Conservation (phyloP, 2,797 vertebrate species). For the Chrysolophus pictus region DNA sequence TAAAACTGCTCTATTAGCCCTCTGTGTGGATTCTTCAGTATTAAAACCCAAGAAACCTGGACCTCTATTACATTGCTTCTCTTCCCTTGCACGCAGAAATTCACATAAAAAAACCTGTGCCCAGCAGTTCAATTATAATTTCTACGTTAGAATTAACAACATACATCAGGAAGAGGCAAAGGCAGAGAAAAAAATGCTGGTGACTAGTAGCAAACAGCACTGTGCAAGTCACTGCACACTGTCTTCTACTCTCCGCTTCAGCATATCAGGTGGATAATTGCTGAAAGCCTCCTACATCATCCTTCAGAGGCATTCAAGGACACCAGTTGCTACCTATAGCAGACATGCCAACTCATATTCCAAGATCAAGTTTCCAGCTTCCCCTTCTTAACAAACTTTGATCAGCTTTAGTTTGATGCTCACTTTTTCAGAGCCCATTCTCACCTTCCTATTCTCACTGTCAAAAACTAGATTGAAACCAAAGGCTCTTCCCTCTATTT, state of each 20-base stretch:
- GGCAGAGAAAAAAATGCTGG: not conserved
- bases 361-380: not conserved
- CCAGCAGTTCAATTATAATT: not conserved
- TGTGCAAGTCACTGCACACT: fast-evolving
- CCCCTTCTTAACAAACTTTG: not conserved
- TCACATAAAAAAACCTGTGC: not conserved
- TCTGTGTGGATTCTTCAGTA: not conserved
- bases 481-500: not conserved
- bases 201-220: not conserved
- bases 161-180: not conserved
- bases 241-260: not conserved
- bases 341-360: not conserved
- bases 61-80: not conserved
- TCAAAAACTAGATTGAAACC: not conserved
- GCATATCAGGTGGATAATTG: not conserved
- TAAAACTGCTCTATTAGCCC: not conserved
- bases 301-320: not conserved
- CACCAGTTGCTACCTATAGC: fast-evolving
- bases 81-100: not conserved
- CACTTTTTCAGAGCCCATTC: not conserved
- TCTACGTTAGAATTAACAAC: not conserved
- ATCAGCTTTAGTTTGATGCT: not conserved
- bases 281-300: not conserved
- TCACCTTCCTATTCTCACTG: not conserved
- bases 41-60: not conserved